These are phyloP conservation scores for Bombus confusus DNA, from an alignment of 1,140 invertebrate species.

Conservation along the genomic window DNA sequence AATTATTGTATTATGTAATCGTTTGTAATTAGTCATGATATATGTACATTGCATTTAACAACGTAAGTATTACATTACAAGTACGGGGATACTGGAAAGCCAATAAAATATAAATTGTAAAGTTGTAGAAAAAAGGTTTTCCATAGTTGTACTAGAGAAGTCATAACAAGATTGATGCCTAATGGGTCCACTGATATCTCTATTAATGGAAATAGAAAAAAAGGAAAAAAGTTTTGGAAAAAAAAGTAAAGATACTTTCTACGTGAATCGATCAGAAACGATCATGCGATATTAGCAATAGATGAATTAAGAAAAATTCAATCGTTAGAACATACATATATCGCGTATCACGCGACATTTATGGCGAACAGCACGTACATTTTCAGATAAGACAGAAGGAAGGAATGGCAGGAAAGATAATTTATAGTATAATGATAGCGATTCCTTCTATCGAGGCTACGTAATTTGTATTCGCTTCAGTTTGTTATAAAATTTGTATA, in stretches of 20 bases:
- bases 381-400: conserved; percentile 47
- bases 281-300: neutral
- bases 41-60: too few species aligned
- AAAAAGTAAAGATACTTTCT: neutral
- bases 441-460: neutral
- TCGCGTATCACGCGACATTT: conserved; percentile 42
- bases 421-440: conserved; percentile 22
- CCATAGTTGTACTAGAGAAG: too few species aligned
- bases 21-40: too few species aligned
- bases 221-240: neutral
- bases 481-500: neutral
- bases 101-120: too few species aligned
- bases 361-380: neutral
- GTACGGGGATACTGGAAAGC: too few species aligned
- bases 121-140: too few species aligned
- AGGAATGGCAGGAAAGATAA: conserved; percentile 44
- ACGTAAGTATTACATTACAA: too few species aligned
- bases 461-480: neutral
- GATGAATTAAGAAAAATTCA: neutral
- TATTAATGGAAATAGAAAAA: too few species aligned
- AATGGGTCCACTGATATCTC: too few species aligned
- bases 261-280: neutral
- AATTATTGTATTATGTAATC: too few species aligned
- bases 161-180: too few species aligned
- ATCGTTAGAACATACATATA: neutral